Evolutionary conservation across 2,888 invertebrate genomes (phyloP), one percentile per base, ranked within the genome.

Genomic region (Dilophus febrilis): DNA sequence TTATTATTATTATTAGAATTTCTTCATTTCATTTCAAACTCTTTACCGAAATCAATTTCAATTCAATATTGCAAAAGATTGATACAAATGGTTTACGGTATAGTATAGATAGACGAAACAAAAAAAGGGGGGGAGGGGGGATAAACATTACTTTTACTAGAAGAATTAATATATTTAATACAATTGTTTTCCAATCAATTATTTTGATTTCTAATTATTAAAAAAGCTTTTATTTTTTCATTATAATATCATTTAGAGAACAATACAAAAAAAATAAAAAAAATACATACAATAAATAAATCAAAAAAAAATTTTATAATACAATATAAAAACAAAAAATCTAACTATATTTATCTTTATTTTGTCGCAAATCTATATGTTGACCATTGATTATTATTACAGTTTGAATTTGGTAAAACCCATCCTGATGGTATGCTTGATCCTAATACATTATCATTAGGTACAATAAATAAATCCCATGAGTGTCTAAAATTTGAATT

Each of bases 341-440:
- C 48, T 42, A 35, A 58, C 40, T 36, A 45, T 41, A 19, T 44
- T 49, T 30, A 11, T 11, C 5, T 30, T 30, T 4, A 30, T 30
- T 10, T 12, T 30, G 30, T 11, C 5, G 11, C 4, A 17, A 12
- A 27, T 36, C 28, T 26, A 37, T 31, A 39, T 3, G 8, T 8
- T 12, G 28, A 19, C 47, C 47, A 47, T 32, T 38, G n/a, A n/a
- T n/a, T 16, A 2, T 40, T 19, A 7, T 38, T 40, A n/a, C 45
- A 44, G 7, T 40, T 42, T 30, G 46, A 44, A 40, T 67, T 54
- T 29, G 77, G 83, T 28, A 75, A 52, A 16, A 82, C 68, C 82
- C 83, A 85, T 1, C 79, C 78, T 27, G 73, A 50, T 8, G 85
- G 84, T 46, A 85, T 64, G 16, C 68, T 53, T 4, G 74, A 67